Base-by-base conservation (phyloP, 1,140 invertebrate species). In the Brachionus manjavacas region DNA sequence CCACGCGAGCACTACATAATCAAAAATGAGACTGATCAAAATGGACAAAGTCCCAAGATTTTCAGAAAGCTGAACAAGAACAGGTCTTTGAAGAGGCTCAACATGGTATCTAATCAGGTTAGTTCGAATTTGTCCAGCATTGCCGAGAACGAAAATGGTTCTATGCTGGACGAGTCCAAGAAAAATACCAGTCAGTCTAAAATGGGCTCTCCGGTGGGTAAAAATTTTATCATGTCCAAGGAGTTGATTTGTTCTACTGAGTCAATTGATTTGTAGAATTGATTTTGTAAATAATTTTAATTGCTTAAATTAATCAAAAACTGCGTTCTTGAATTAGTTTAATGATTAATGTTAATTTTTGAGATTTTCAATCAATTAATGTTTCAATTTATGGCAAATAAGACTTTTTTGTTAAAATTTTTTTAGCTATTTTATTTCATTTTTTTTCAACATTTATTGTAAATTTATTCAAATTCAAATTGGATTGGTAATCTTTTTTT, bases 91-190 rank as follows among this genome's bases (percentile, higher is more conserved):
- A 76, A 76, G 52, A 31, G 20, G 11, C 41, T 76, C 4, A 76
- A 76, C n/a, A n/a, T 25, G 23, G 23, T 76, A 4, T 76, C 72
- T 0, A 49, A 46, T 76, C 72, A 76, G 25, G 72, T 76, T 4
- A 76, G 72, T 25, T 76, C 72, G 8, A 76, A 76, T 76, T 76
- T 76, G 20, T 76, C 72, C 20, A 49, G 41, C 25, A 76, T 76
- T 25, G 39, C 72, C 0, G 72, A 76, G 41, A 76, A 76, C 49
- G 72, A 76, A 41, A 72, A 72, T 76, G 41, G 16, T 4, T 76
- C 72, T 76, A 16, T 76, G 8, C 31, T 76, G 20, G 43, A 76
- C 43, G 41, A 76, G 12, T 49, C 43, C 16, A 76, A 23, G 31
- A 76, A 76, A 76, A 76, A 49, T 76, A 49, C 20, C 11, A 76